phyloP scores from a whole-genome alignment of 1,140 invertebrate species.

The Megalonaias nervosa region DNA sequence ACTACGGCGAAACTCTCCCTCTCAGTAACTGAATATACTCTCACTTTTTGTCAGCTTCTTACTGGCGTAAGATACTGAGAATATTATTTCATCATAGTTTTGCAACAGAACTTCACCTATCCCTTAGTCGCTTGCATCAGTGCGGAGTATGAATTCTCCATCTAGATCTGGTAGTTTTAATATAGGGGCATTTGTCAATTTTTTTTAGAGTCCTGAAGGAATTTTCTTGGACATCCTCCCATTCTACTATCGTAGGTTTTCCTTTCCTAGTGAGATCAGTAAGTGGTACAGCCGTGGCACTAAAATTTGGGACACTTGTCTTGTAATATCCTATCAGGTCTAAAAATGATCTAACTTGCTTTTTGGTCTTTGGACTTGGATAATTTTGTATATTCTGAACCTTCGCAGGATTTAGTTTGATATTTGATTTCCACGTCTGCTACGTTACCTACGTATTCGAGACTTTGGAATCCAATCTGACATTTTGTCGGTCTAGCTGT shows the following conservation, averaged over 20 bases:
- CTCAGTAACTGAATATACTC: too few relatives aligned
- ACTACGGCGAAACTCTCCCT: too few relatives aligned
- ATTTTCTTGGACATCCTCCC: slow-evolving; percentile 20
- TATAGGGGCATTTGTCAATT: slow-evolving; percentile 38
- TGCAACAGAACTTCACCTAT: slow-evolving; percentile 45
- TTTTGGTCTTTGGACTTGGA: neutral
- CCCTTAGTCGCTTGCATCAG: slow-evolving; percentile 10
- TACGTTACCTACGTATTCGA: neutral
- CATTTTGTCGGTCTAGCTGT: slow-evolving; percentile 9
- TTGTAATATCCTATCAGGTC: slow-evolving; percentile 70
- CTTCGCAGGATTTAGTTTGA: slow-evolving; percentile 53
- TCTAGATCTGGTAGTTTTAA: slow-evolving; percentile 55
- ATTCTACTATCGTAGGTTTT: slow-evolving; percentile 11
- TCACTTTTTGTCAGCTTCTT: too few relatives aligned
- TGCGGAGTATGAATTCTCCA: slow-evolving; percentile 51
- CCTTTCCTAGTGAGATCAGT: slow-evolving; percentile 31
- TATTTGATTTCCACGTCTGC: slow-evolving; percentile 4
- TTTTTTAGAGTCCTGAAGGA: slow-evolving; percentile 22
- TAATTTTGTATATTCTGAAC: slow-evolving; percentile 1
- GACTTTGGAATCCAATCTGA: neutral
- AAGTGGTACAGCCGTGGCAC: slow-evolving; percentile 57
- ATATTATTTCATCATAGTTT: slow-evolving; percentile 12
- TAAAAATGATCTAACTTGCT: slow-evolving; percentile 60
- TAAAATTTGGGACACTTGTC: slow-evolving; percentile 66
- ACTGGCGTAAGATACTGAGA: too few relatives aligned